Evolutionary conservation across 1,140 invertebrate species (phyloP), one percentile per base, ranked within the genome.

Genomic region (Cataglyphis hispanica): DNA sequence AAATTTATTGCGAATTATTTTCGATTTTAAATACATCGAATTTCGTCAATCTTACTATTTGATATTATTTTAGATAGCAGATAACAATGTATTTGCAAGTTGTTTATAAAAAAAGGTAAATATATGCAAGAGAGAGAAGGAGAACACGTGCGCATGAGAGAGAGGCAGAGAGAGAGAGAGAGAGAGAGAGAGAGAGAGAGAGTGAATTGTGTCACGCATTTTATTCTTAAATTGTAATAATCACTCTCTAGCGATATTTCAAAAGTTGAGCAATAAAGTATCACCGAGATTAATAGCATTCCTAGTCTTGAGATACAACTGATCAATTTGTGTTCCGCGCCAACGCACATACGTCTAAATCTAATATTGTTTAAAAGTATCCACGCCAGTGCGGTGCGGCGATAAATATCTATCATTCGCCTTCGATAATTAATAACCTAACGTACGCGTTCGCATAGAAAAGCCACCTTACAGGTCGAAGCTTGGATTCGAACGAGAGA

Each of bases 341-440:
- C 34, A 40, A 60, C 66, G 78, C 78, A 37, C 78, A 50, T 50
- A 43, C 67, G 78, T 72, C 67, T 74, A 60, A 72, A 46, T 83
- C 78, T 83, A 83, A 83, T 74, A 83, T 74, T 83, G 78, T 83
- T 74, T 83, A 83, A 83, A 83, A 60, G 53, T 83, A 72, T 67
- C 66, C 2, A 31, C 31, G 50, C 64, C 66, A 27, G 46, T 67
- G 53, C 53, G 78, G 53, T 67, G 67, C 53, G 22, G 66, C 66
- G 60, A 83, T 83, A 83, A 83, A 83, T 83, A 83, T 22, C 67
- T 60, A 83, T 83, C 78, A 43, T 25, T 67, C 78, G 78, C 78
- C 66, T 83, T 72, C 78, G 66, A 53, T 83, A 83, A 83, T 83
- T 83, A 83, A 83, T 83, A 83, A 83, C 78, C 53, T 25, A 40